phyloP scores from a whole-genome alignment of 2,797 vertebrate species.

The Anolis apletophallus region DNA sequence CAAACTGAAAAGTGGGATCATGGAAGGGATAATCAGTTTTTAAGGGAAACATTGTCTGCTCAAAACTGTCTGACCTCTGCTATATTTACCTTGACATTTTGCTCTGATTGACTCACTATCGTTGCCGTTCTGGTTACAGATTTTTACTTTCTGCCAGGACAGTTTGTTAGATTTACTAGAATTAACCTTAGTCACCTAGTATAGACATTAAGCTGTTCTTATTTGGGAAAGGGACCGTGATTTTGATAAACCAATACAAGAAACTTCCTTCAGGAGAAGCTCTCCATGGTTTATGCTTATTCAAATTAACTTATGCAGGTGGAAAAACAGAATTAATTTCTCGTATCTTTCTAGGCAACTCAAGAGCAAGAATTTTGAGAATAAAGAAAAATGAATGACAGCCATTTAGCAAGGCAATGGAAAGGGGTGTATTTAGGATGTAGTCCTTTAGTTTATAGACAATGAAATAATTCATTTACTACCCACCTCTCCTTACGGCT shows the following conservation, averaged over 20 bases:
- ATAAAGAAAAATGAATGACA: not conserved
- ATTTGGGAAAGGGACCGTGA: not conserved
- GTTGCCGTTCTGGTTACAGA: not conserved
- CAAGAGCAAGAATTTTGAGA: not conserved
- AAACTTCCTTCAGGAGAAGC: not conserved
- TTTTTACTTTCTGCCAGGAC: not conserved
- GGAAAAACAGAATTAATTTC: not conserved
- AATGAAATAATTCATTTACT: not conserved
- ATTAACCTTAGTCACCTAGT: not conserved
- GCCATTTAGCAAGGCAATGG: not conserved
- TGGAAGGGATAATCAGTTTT: not conserved
- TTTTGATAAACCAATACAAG: not conserved
- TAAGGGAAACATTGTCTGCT: not conserved
- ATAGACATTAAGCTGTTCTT: not conserved
- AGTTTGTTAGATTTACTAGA: not conserved
- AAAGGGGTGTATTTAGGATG: too few species aligned
- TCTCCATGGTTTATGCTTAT: not conserved
- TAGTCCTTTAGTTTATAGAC: not conserved
- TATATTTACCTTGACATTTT: not conserved
- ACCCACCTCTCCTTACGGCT: too few species aligned
- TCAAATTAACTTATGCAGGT: not conserved
- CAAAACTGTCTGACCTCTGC: not conserved
- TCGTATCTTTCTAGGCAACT: not conserved
- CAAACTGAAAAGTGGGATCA: not conserved
- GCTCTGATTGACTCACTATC: not conserved